A percentile compares a stretch with the other conserved stretches of the same genome.
These are phyloP conservation scores for Xestia sexstrigata DNA, from an alignment of 2,888 invertebrate genomes.

Conservation along the genomic window DNA sequence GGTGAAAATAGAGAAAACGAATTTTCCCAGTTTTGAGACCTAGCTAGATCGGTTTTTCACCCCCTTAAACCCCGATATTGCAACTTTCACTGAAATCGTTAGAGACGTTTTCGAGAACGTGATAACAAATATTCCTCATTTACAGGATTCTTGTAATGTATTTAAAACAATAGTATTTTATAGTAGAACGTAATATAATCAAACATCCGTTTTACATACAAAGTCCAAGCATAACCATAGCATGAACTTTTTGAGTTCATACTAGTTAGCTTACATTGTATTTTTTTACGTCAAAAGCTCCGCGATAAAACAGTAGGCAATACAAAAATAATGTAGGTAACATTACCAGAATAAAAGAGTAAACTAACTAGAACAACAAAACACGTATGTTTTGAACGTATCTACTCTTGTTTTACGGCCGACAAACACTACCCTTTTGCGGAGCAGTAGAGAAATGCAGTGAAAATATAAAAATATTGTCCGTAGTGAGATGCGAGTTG, in stretches of 20 bases:
- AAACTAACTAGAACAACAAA: slow-evolving; percentile 70
- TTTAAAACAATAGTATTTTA: background rate
- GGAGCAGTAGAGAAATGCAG: slow-evolving; percentile 78
- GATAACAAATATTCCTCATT: background rate
- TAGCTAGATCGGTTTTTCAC: background rate
- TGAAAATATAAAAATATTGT: slow-evolving; percentile 85
- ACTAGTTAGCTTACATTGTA: slow-evolving; percentile 35
- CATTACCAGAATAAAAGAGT: slow-evolving; percentile 63
- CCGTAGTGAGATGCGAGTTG: slow-evolving; percentile 79
- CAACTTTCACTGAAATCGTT: background rate
- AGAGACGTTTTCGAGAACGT: background rate
- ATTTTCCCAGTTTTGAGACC: background rate
- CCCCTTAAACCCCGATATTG: background rate
- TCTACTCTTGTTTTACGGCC: slow-evolving; percentile 80
- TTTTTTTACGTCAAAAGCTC: slow-evolving; percentile 41
- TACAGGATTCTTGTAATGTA: background rate
- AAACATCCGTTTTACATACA: background rate
- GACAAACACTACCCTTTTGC: slow-evolving; percentile 80
- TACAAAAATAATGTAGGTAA: slow-evolving; percentile 56
- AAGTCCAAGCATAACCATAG: slow-evolving; percentile 32
- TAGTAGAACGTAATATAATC: background rate
- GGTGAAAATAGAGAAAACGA: background rate
- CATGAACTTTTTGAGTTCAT: slow-evolving; percentile 10
- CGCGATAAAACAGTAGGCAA: slow-evolving; percentile 36
- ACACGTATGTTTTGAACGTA: slow-evolving; percentile 72